phyloP scores from a whole-genome alignment of 2,113 vertebrate species.

The Callospermophilus lateralis region DNA sequence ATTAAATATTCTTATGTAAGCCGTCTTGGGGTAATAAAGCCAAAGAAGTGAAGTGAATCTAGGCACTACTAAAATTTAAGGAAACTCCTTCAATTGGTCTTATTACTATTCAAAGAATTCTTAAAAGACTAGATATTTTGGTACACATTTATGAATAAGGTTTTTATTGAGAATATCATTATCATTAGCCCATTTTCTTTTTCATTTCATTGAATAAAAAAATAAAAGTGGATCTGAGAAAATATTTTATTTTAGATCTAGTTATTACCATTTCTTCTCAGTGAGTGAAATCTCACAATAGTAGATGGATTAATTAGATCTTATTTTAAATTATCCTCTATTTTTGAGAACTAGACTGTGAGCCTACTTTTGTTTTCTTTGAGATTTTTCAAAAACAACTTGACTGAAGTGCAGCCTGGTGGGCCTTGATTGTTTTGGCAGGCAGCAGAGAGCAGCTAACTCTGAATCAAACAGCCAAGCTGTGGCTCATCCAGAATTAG shows the following conservation, averaged over 20 bases:
- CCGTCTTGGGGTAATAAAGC: slow-evolving; percentile 53
- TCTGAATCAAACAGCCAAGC: background rate
- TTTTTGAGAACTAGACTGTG: slow-evolving; percentile 40
- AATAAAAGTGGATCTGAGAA: background rate
- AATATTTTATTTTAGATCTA: slow-evolving; percentile 34
- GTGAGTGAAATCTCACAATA: background rate
- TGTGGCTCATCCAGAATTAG: background rate
- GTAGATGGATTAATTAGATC: background rate
- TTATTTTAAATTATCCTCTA: slow-evolving; percentile 22
- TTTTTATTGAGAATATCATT: slow-evolving; percentile 47
- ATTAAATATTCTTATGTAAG: slow-evolving; percentile 80
- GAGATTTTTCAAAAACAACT: slow-evolving; percentile 19
- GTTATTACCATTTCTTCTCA: background rate
- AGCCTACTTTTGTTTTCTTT: slow-evolving; percentile 54
- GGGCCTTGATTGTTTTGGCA: slow-evolving; percentile 46
- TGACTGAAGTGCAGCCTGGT: background rate
- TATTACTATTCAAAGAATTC: background rate
- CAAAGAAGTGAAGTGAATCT: slow-evolving; percentile 53
- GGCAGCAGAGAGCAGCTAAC: background rate
- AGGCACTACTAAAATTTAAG: slow-evolving; percentile 32
- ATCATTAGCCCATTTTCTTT: slow-evolving; percentile 1
- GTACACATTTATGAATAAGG: background rate
- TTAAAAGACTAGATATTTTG: slow-evolving; percentile 33
- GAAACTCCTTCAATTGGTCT: background rate
- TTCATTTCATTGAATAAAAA: slow-evolving; percentile 29